Evolutionary conservation across 2,113 vertebrate genomes (phyloP).

Genomic region (Chaetodon trifascialis): DNA sequence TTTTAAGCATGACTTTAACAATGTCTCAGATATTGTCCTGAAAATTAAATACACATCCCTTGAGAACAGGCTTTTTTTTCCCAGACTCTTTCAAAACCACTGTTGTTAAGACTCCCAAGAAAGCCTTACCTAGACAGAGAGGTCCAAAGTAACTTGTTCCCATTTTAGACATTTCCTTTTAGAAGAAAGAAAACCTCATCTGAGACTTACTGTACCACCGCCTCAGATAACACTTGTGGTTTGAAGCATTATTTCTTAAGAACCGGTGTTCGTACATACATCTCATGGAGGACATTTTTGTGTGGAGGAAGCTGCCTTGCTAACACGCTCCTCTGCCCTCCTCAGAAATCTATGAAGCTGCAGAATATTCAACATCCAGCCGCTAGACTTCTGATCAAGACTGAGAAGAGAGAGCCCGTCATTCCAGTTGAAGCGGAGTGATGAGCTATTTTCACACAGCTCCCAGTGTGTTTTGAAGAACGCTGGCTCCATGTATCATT

Average conservation of each 20-base stretch:
- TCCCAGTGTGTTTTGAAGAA: constrained; percentile 34
- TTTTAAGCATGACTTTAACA: constrained; percentile 29
- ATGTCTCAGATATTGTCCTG: constrained; percentile 26
- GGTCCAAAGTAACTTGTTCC: not conserved
- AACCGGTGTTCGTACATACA: not conserved
- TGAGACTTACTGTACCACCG: not conserved
- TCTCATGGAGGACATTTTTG: constrained; percentile 4
- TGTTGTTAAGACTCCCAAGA: constrained; percentile 10
- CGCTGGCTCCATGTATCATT: constrained; percentile 37
- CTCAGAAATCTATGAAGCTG: not conserved
- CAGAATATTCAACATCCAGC: constrained; percentile 23
- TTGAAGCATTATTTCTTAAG: not conserved
- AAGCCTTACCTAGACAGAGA: constrained; percentile 6
- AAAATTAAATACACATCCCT: constrained; percentile 37
- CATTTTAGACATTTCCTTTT: not conserved
- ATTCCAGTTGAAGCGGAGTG: constrained; percentile 8
- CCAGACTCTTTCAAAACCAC: not conserved
- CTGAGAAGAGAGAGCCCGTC: not conserved
- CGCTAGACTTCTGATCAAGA: constrained; percentile 28
- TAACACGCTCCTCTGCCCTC: not conserved
- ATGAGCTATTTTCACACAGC: constrained; percentile 11
- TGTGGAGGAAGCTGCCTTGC: not conserved
- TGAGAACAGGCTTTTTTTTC: constrained; percentile 7
- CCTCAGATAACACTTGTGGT: not conserved
- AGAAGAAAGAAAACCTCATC: not conserved